Percentiles rank a stretch among this genome's conserved stretches.
Conservation (phyloP, 2,888 invertebrate species). For the Mesorhabditis sp. region DNA sequence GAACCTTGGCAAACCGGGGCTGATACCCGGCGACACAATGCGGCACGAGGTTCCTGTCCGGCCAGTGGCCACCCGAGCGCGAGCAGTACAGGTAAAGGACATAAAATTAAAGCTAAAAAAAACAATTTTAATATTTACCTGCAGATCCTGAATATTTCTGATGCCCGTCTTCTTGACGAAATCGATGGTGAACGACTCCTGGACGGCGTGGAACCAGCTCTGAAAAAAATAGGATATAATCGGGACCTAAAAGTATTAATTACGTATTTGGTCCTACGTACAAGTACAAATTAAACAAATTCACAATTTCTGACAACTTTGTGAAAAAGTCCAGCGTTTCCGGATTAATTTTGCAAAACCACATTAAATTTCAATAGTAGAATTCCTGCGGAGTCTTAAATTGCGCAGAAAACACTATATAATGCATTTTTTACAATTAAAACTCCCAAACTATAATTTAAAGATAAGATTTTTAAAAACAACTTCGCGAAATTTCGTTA, state of each 20-base stretch:
- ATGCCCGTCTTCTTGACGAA: conserved; percentile 25
- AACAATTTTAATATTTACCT: conserved; percentile 9
- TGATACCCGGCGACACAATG: background rate
- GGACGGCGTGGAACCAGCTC: conserved; percentile 29
- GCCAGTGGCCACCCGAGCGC: conserved; percentile 16
- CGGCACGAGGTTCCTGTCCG: conserved; percentile 2
- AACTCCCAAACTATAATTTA: background rate
- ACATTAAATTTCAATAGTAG: too few species aligned
- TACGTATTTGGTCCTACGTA: too few species aligned
- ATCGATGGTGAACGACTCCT: conserved; percentile 27
- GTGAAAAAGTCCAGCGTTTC: too few species aligned
- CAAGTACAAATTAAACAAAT: too few species aligned
- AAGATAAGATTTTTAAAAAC: background rate
- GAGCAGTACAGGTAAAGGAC: conserved; percentile 26
- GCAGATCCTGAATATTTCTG: conserved; percentile 17
- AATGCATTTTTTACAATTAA: too few species aligned
- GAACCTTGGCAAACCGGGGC: conserved; percentile 8
- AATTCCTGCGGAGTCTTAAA: too few species aligned
- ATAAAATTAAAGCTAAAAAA: background rate
- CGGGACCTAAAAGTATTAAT: too few species aligned
- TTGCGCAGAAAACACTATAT: too few species aligned
- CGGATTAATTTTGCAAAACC: too few species aligned
- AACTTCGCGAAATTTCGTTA: background rate
- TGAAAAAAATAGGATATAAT: conserved; percentile 9
- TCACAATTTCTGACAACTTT: too few species aligned